These are phyloP conservation scores for Dynastes hyllus DNA, from an alignment of 2,888 invertebrate species.

Conservation along the genomic window DNA sequence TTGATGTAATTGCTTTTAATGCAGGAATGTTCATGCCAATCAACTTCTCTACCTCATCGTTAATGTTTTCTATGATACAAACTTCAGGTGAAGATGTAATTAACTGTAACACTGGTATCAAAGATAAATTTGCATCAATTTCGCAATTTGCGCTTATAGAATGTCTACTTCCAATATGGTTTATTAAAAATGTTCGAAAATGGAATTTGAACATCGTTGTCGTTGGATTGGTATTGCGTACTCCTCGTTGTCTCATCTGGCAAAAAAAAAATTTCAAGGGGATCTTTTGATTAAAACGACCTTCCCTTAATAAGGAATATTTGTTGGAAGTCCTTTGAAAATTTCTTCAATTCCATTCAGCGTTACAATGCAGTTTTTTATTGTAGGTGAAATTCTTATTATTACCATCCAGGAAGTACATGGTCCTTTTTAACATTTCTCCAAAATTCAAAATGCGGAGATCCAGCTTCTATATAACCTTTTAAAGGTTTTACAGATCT, in stretches of 20 bases:
- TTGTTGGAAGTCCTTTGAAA: conserved; percentile 17
- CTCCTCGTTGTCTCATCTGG: conserved; percentile 52
- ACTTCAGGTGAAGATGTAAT: neutral
- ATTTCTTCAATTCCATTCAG: conserved; percentile 44
- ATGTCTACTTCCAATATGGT: conserved; percentile 49
- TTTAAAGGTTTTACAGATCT: conserved; percentile 27
- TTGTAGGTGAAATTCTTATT: conserved; percentile 33
- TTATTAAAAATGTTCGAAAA: conserved; percentile 31
- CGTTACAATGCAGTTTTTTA: conserved; percentile 49
- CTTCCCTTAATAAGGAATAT: conserved; percentile 46
- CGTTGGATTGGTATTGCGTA: conserved; percentile 49
- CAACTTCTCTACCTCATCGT: conserved; percentile 3
- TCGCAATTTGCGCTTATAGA: conserved; percentile 52
- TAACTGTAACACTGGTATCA: neutral
- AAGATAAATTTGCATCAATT: neutral
- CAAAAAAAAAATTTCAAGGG: conserved; percentile 55
- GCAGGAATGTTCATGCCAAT: neutral
- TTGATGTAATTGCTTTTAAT: neutral
- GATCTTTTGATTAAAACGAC: conserved; percentile 55
- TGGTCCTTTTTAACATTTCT: neutral
- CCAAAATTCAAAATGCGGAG: conserved; percentile 21
- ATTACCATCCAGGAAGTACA: neutral
- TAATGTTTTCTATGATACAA: neutral
- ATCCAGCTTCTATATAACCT: conserved; percentile 10
- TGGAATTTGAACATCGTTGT: neutral